Evolutionary conservation across 1,140 invertebrate species (phyloP).

Genomic region (Cydia pomonella): DNA sequence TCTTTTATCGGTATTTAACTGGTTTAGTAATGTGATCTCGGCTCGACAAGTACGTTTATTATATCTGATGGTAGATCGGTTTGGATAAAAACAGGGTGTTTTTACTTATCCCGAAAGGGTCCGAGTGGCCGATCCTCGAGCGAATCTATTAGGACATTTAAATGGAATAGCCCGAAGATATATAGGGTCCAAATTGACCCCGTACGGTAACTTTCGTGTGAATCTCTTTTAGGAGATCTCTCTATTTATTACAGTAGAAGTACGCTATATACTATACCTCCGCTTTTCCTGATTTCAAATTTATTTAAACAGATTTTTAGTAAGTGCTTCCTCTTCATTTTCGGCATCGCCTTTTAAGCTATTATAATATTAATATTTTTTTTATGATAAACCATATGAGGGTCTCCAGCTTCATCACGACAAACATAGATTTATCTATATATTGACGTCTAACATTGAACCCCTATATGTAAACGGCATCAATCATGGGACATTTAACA

Average conservation of each 20-base stretch:
- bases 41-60: slow-evolving; percentile 15
- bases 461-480: too few species aligned
- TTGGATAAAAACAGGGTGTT: slow-evolving; percentile 11
- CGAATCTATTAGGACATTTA: slow-evolving; percentile 30
- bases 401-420: too few species aligned
- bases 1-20: background rate
- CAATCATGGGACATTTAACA: too few species aligned
- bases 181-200: slow-evolving; percentile 20
- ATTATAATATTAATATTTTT: too few species aligned
- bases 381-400: too few species aligned
- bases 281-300: too few species aligned
- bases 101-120: slow-evolving; percentile 20
- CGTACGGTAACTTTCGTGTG: background rate
- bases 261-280: background rate
- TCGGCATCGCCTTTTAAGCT: too few species aligned
- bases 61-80: background rate
- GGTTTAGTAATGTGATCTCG: background rate
- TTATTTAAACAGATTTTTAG: too few species aligned
- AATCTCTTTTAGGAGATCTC: background rate
- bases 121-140: slow-evolving; percentile 8
- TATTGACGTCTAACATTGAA: too few species aligned
- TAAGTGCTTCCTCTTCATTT: too few species aligned
- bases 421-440: too few species aligned
- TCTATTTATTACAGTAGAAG: background rate
- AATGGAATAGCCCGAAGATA: slow-evolving; percentile 22